Percentiles rank a stretch among this genome's conserved stretches.
phyloP scores from a whole-genome alignment of 2,797 vertebrate genomes.

The Hemitrygon akajei region DNA sequence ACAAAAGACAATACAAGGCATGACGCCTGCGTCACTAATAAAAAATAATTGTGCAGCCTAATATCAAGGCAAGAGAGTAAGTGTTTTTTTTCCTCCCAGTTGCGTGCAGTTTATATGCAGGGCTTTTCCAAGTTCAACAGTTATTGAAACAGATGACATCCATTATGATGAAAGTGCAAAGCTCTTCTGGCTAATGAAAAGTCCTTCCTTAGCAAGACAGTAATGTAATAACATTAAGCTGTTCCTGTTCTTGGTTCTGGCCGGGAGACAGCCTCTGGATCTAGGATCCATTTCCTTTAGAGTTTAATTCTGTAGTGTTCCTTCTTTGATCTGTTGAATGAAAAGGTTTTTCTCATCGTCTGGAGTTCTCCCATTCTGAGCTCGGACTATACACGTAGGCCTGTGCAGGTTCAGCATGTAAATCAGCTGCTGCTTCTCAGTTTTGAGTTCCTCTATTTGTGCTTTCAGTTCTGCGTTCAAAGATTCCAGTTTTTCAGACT shows the following conservation, averaged over 20 bases:
- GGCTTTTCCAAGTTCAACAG: constrained; percentile 10
- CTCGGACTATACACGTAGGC: constrained; percentile 91
- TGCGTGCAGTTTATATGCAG: constrained; percentile 12
- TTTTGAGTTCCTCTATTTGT: constrained; percentile 91
- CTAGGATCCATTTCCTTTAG: neutral
- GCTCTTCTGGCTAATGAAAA: constrained; percentile 29
- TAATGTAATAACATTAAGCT: constrained; percentile 24
- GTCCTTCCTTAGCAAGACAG: neutral
- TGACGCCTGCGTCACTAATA: constrained; percentile 58
- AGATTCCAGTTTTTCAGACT: constrained; percentile 89
- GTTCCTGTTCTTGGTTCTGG: neutral
- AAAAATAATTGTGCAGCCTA: constrained; percentile 39
- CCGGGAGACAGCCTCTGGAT: neutral
- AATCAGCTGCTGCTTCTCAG: constrained; percentile 93
- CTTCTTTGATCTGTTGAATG: constrained; percentile 90
- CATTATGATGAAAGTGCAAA: constrained; percentile 30
- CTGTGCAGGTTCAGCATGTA: constrained; percentile 97
- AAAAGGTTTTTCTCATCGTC: constrained; percentile 93
- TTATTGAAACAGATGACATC: constrained; percentile 29
- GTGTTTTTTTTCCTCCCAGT: neutral
- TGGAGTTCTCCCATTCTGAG: constrained; percentile 85
- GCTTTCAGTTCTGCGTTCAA: constrained; percentile 89
- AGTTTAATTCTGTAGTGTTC: constrained; percentile 71
- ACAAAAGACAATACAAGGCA: constrained; percentile 42
- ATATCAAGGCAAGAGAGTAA: constrained; percentile 25